Evolutionary conservation across 2,113 vertebrate species (phyloP).

Genomic region (Pseudolaguvia tuberculata): DNA sequence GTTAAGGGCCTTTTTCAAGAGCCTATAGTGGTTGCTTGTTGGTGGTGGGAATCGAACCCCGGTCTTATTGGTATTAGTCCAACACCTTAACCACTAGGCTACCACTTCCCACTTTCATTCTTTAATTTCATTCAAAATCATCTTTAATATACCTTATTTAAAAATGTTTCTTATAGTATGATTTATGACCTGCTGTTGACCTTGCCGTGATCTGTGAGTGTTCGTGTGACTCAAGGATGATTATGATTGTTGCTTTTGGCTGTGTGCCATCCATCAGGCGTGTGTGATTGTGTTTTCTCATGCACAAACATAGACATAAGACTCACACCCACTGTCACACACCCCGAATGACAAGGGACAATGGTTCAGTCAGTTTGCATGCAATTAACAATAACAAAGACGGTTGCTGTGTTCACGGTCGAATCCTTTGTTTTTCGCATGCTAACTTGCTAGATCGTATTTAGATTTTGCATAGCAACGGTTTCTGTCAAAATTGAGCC

Average conservation of each 20-base stretch:
- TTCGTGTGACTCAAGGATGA: slow-evolving; percentile 15
- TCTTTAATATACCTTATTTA: not conserved
- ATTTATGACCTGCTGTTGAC: slow-evolving; percentile 19
- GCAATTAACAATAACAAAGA: slow-evolving; percentile 3
- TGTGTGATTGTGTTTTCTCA: slow-evolving; percentile 20
- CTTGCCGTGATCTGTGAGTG: slow-evolving; percentile 20
- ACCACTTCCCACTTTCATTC: too few relatives aligned
- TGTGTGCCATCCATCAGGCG: slow-evolving; percentile 11
- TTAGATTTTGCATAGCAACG: not conserved
- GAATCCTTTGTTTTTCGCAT: not conserved
- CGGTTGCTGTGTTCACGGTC: not conserved
- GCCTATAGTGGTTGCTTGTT: too few relatives aligned
- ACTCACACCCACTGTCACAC: slow-evolving; percentile 14
- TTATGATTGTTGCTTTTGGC: slow-evolving; percentile 21
- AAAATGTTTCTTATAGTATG: not conserved
- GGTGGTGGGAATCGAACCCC: too few relatives aligned
- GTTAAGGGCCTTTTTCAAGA: too few relatives aligned
- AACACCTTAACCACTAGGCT: too few relatives aligned
- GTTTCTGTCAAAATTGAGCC: not conserved
- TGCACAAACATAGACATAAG: slow-evolving; percentile 18
- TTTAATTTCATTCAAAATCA: too few relatives aligned
- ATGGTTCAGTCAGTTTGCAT: slow-evolving; percentile 12
- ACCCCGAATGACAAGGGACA: not conserved
- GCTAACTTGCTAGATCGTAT: not conserved
- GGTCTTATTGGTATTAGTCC: too few relatives aligned